Conservation (phyloP, 2,113 vertebrate genomes). For the Falcunculus frontatus region DNA sequence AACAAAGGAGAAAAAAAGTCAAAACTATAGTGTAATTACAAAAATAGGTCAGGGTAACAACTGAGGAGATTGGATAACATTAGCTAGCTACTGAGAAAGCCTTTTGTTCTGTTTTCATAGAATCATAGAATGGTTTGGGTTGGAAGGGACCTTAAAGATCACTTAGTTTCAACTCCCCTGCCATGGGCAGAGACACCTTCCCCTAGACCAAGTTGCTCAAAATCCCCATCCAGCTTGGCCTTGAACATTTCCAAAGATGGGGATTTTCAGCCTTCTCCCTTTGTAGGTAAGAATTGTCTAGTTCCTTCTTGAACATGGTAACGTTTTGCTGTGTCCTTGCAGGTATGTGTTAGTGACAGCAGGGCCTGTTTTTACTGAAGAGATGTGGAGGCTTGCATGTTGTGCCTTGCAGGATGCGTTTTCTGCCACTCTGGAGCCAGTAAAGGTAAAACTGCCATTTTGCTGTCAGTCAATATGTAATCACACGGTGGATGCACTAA, state of each 20-base stretch:
- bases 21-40: neutral
- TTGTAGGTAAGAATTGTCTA: neutral
- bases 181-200: neutral
- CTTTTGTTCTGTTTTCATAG: neutral
- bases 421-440: constrained; percentile 91
- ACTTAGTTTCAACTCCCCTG: neutral
- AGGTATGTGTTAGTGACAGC: constrained; percentile 95
- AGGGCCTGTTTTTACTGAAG: constrained; percentile 93
- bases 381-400: constrained; percentile 97
- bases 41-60: neutral
- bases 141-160: neutral
- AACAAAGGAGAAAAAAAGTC: neutral
- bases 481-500: neutral
- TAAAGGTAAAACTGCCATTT: constrained; percentile 81
- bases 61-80: neutral
- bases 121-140: neutral
- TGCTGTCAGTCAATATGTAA: neutral
- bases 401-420: constrained; percentile 95
- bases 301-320: neutral
- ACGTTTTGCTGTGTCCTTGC: neutral
- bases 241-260: neutral
- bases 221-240: neutral
- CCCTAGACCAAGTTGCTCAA: neutral
- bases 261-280: neutral
- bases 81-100: neutral